Base-by-base conservation (phyloP, 2,113 vertebrate species). In the Syrrhaptes paradoxus region DNA sequence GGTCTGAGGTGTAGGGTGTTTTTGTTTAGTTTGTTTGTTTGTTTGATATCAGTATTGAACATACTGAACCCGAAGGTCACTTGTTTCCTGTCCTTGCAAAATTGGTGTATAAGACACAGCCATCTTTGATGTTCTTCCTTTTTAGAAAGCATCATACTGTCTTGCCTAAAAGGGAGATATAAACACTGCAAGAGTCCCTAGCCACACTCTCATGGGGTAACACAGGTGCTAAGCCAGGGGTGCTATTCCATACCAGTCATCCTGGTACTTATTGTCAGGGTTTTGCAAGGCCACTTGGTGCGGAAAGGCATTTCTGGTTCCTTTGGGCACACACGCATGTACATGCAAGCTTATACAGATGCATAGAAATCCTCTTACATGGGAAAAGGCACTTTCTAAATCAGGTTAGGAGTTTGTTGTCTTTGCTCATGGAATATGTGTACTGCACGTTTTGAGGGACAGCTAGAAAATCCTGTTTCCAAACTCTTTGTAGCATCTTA, bases 131-230 rank as follows among this genome's bases (percentile, higher is more conserved):
- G 46, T 79, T 66, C 55, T 70, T 89, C 6, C 7, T 18, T 75
- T 81, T 43, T 17, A 58, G 34, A 70, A 85, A 46, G 18, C 32
- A 43, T 66, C 34, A 10, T 9, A 6, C 59, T 85, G 13, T 26
- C 17, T 76, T 70, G n/a, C 45, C 46, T 86, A 4, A 77, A 85
- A 90, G 58, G 13, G 19, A 58, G 18, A 29, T 20, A 22, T 2
- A 73, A 83, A 54, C n/a, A 26, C 9, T 67, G 70, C 1, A 0
- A 0, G 71, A 59, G 31, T 77, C 61, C 85, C 24, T 45, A 68
- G 78, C 6, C 38, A 29, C 5, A 0, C 32, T 49, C 11, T 25
- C 5, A 2, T 0, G 8, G 22, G 14, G 32, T 41, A 75, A 58
- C 36, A 49, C 1, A 13, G 24, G 17, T 82, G 31, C 41, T 78